Evolutionary conservation across 2,888 invertebrate species (phyloP).

Genomic region (Epistrophe grossulariae): DNA sequence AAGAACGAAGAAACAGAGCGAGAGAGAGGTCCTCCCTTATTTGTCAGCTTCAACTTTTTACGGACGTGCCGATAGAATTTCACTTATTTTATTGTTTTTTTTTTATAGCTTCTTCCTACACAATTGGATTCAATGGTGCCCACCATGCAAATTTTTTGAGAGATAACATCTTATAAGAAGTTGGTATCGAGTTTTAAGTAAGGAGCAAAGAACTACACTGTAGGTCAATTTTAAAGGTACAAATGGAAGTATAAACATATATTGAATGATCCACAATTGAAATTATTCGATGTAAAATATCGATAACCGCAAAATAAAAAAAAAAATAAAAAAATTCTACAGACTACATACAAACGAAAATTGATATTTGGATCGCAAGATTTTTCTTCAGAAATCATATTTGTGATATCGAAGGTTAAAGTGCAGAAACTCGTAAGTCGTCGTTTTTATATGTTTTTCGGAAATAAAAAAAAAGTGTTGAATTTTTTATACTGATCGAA

Average conservation of each 20-base stretch:
- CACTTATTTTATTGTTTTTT: constrained; percentile 33
- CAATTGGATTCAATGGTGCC: constrained; percentile 37
- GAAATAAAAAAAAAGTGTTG: too few species aligned
- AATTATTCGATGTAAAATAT: too few species aligned
- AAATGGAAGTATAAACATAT: not conserved
- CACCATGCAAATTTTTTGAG: constrained; percentile 62
- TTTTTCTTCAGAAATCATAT: too few species aligned
- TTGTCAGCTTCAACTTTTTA: constrained; percentile 6
- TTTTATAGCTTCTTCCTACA: constrained; percentile 29
- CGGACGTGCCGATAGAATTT: constrained; percentile 57
- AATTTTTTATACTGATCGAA: too few species aligned
- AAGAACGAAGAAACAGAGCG: not conserved
- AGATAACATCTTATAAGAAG: constrained; percentile 55
- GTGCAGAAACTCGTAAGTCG: too few species aligned
- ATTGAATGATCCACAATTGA: too few species aligned
- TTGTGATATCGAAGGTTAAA: too few species aligned
- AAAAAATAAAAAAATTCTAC: too few species aligned
- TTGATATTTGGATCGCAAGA: too few species aligned
- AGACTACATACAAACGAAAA: too few species aligned
- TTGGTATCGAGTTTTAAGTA: constrained; percentile 20
- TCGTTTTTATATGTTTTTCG: too few species aligned
- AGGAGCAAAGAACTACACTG: not conserved
- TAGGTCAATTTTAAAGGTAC: not conserved
- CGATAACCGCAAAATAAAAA: too few species aligned
- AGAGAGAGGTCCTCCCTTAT: not conserved